Evolutionary conservation across 1,140 invertebrate genomes (phyloP).

Genomic region (Oryctes rhinoceros): DNA sequence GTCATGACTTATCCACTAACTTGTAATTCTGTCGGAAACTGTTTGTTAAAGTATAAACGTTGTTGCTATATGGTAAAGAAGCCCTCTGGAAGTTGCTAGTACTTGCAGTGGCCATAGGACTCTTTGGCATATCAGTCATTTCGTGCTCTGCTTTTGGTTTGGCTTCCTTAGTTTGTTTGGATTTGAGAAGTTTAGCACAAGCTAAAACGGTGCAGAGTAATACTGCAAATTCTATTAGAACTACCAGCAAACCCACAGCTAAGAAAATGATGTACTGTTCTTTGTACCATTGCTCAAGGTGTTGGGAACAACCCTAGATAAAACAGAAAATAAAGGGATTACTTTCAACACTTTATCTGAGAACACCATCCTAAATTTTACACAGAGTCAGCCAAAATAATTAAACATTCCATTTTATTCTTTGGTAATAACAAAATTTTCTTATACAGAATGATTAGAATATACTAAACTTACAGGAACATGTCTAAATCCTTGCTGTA

Average conservation of each 20-base stretch:
- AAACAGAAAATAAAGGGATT: background rate
- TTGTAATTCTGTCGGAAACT: slow-evolving; percentile 59
- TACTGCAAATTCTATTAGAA: slow-evolving; percentile 74
- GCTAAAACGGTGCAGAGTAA: slow-evolving; percentile 74
- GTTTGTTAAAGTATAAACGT: slow-evolving; percentile 57
- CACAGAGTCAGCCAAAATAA: too few species aligned
- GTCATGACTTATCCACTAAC: slow-evolving; percentile 56
- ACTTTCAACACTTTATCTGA: background rate
- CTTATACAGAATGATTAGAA: background rate
- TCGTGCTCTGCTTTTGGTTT: slow-evolving; percentile 37
- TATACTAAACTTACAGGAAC: slow-evolving; percentile 62
- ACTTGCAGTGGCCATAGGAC: slow-evolving; percentile 10
- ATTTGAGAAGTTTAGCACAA: slow-evolving; percentile 66
- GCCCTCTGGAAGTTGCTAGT: slow-evolving; percentile 47
- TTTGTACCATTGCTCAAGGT: slow-evolving; percentile 80
- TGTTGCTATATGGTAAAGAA: slow-evolving; percentile 54
- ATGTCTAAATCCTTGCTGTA: slow-evolving; percentile 71
- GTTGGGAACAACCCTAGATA: slow-evolving; percentile 74
- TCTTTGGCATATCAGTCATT: slow-evolving; percentile 30
- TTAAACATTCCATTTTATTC: too few species aligned
- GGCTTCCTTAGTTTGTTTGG: slow-evolving; percentile 53
- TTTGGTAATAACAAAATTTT: too few species aligned
- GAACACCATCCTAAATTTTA: too few species aligned
- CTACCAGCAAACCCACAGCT: slow-evolving; percentile 69
- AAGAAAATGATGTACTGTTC: slow-evolving; percentile 79